Percentiles rank a stretch among this genome's conserved stretches.
phyloP scores from a whole-genome alignment of 2,797 vertebrate species.

The Fistularia tabacaria region DNA sequence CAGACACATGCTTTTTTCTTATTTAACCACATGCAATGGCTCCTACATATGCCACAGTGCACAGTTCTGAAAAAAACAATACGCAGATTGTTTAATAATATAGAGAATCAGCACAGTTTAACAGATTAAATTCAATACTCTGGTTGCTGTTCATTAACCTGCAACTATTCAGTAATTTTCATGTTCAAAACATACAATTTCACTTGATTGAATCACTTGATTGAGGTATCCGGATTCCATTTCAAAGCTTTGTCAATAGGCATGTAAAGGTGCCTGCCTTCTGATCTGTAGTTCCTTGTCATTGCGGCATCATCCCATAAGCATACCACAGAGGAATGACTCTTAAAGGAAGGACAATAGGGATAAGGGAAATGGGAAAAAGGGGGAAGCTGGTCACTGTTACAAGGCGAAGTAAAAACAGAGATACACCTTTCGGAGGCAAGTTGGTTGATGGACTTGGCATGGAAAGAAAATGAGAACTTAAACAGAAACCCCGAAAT shows the following conservation, averaged over 20 bases:
- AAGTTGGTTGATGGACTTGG: too few relatives aligned
- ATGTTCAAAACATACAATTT: slow-evolving; percentile 19
- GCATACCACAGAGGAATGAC: slow-evolving; percentile 36
- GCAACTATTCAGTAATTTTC: slow-evolving; percentile 6
- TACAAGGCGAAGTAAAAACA: slow-evolving; percentile 21
- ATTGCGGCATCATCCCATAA: slow-evolving; percentile 47
- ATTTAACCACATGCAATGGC: too few relatives aligned
- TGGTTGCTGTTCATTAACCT: slow-evolving; percentile 10
- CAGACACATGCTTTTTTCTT: too few relatives aligned
- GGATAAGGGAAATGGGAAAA: slow-evolving; percentile 14
- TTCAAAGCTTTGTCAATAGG: slow-evolving; percentile 34
- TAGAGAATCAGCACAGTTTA: slow-evolving; percentile 2
- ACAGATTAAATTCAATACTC: slow-evolving; percentile 8
- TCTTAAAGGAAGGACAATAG: slow-evolving; percentile 29
- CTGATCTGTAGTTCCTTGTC: slow-evolving; percentile 30
- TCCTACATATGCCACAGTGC: too few relatives aligned
- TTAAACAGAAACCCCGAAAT: slow-evolving; percentile 6
- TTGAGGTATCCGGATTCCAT: slow-evolving; percentile 24
- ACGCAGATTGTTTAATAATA: too few relatives aligned
- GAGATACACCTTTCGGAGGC: slow-evolving; percentile 17
- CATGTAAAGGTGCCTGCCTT: slow-evolving; percentile 5
- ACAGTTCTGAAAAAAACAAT: too few relatives aligned
- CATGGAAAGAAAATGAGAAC: slow-evolving; percentile 2
- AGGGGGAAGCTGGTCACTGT: slow-evolving; percentile 25
- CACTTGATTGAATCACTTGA: slow-evolving; percentile 6